Evolutionary conservation across 1,140 invertebrate species (phyloP), one percentile per base, ranked within the genome.

Genomic region (Drosophila prosaltans): DNA sequence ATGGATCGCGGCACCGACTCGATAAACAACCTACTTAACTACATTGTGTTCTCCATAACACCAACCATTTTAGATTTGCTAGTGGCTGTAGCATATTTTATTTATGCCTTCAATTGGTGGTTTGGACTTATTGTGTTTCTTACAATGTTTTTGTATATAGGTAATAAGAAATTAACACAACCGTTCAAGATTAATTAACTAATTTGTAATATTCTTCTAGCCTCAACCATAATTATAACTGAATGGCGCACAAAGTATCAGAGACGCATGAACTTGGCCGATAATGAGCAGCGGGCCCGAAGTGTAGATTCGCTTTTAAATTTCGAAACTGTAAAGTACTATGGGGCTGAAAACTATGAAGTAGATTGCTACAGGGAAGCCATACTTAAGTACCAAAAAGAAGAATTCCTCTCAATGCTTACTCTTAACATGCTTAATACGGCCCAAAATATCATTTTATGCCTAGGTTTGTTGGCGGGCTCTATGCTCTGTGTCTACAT

Each of bases 261-360:
- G 82, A 93, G 98, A 36, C 94, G 96, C 11, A 98, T 98, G 97
- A 99, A 99, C 93, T 93, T 96, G 21, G 95, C 97, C 0, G 98
- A 99, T 89, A 99, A 99, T 93, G 96, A 95, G 58, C 95, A 96
- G 64, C 96, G 97, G 90, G 96, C 97, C n/a, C 94, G 96, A 57
- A 98, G 96, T 69, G 98, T 99, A 0, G 98, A 99, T 92, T 99
- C 98, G n/a, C 93, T 99, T 41, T 93, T 99, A 0, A 99, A 99
- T 93, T 99, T 98, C 93, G 98, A 99, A 93, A 99, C 98, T 3
- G 98, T 99, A 0, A 99, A 99, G 92, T 99, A 99, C 93, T 99
- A 99, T 90, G 96, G 96, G 30, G 97, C 97, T 24, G 98, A 99
- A 93, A 84, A 94, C 8, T 98, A 98, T 92, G 98, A 99, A 94